These are phyloP conservation scores for Phataginus tetradactyla DNA, from an alignment of 2,797 vertebrate genomes.

Conservation along the genomic window DNA sequence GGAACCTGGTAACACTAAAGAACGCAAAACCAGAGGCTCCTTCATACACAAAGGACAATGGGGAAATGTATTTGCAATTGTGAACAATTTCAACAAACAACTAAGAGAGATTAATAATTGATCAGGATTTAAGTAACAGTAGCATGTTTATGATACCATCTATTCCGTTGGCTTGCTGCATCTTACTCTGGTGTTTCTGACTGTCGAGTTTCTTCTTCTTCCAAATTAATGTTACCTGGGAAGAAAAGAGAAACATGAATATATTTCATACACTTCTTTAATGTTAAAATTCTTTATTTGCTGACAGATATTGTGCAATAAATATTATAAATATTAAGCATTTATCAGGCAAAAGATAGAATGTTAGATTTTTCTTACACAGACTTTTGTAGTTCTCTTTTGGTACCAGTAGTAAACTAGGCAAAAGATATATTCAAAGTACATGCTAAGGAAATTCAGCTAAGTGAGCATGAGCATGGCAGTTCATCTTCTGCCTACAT, in stretches of 20 bases:
- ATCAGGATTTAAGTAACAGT: accelerated
- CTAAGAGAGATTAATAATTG: accelerated
- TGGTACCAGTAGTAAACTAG: neutral
- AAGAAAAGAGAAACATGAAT: neutral
- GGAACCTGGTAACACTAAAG: neutral
- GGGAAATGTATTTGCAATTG: constrained; percentile 9
- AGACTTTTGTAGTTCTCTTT: neutral
- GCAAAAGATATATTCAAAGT: neutral
- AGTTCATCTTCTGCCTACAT: neutral
- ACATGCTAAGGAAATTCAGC: too few species aligned
- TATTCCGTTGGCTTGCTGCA: accelerated
- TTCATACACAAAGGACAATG: neutral
- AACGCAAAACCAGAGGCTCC: neutral
- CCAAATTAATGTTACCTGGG: neutral
- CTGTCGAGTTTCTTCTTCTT: constrained; percentile 54
- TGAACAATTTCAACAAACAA: neutral
- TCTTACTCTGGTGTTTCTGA: neutral
- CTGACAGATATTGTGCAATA: neutral
- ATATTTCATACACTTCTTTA: neutral
- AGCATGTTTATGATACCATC: accelerated
- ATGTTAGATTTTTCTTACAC: neutral
- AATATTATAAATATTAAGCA: neutral
- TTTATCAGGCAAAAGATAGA: neutral
- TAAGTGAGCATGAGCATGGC: too few species aligned
- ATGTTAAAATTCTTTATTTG: neutral